Base-by-base conservation (phyloP, 2,888 invertebrate genomes). In the Megalurothrips usitatus region DNA sequence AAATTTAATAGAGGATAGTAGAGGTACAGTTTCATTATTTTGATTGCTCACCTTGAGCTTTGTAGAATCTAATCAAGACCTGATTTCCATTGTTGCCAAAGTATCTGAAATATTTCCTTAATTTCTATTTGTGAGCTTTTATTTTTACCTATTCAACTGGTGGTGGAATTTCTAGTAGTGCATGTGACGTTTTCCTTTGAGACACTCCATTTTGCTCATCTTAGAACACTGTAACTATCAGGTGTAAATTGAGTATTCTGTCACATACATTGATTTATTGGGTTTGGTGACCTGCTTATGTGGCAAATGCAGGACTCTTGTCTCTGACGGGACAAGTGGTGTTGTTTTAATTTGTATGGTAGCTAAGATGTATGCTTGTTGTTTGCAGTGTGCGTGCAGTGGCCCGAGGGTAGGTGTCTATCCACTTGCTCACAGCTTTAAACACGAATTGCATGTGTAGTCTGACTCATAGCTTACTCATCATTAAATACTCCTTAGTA, bases 381-480 rank as follows among this genome's bases (percentile, higher is more conserved):
- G 87, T 87, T 93, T 91, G 87, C 94, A 92, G 95, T 96, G 89
- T 94, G 94, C 90, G 94, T 95, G 88, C 95, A 95, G 89, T 96
- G 95, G 95, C 94, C 95, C 85, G 94, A 95, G 91, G 94, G 94
- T 93, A 91, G 92, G 92, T 89, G 68, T 75, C 68, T 75, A 26
- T 75, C 68, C 68, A 75, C 68, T 75, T 81, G 75, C 79, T 81
- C 48, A 68, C 68, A 68, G 80, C 80, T 80, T 80, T 34, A 63
- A 75, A 26, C 68, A 75, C 68, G 26, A 75, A 26, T 26, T 75
- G 68, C 58, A 58, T 58, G 58, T 43, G 34, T 43, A 43, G 34
- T 43, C 34, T 43, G 2, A 43, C 34, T 2, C 6, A 4, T 43
- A 43, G 34, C 34, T 43, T 43, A 43, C 34, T 43, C 3, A 6